phyloP scores from a whole-genome alignment of 2,797 vertebrate genomes.

The Fratercula arctica region DNA sequence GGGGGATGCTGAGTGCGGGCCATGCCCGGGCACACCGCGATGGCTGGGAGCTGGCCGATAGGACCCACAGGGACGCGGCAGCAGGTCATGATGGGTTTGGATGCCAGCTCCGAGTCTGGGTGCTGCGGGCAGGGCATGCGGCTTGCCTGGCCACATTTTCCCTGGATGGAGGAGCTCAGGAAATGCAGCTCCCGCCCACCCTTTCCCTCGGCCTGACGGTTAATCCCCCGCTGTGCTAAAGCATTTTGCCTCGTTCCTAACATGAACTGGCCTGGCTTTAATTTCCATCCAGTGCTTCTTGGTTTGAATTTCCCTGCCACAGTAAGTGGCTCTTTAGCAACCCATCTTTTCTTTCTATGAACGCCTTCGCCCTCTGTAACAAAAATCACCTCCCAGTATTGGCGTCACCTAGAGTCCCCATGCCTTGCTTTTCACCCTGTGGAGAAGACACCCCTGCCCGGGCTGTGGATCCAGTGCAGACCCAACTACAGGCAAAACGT shows the following conservation, averaged over 20 bases:
- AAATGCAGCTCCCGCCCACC: accelerated
- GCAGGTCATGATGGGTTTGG: neutral
- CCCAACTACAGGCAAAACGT: neutral
- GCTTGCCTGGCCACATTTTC: neutral
- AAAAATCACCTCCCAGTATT: neutral
- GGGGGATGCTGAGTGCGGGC: accelerated
- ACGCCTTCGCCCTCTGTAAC: neutral
- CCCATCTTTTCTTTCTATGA: conserved; percentile 39
- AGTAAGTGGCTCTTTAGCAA: conserved; percentile 27
- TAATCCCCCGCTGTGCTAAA: conserved; percentile 12
- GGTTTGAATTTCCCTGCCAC: neutral
- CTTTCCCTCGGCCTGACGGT: neutral
- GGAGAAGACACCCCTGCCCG: neutral
- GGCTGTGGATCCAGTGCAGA: neutral
- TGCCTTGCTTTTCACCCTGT: neutral
- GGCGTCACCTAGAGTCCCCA: accelerated
- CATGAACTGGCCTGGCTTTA: conserved; percentile 40
- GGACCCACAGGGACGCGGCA: neutral
- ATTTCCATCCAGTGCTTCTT: conserved; percentile 32
- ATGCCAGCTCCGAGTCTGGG: neutral
- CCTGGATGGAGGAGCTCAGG: neutral
- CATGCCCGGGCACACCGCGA: accelerated
- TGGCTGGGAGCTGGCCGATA: accelerated
- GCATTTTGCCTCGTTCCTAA: neutral
- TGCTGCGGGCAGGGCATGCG: accelerated